A percentile compares a stretch with the other conserved stretches of the same genome.
Conservation (phyloP, 2,888 invertebrate species). For the Drosophila paranaensis region DNA sequence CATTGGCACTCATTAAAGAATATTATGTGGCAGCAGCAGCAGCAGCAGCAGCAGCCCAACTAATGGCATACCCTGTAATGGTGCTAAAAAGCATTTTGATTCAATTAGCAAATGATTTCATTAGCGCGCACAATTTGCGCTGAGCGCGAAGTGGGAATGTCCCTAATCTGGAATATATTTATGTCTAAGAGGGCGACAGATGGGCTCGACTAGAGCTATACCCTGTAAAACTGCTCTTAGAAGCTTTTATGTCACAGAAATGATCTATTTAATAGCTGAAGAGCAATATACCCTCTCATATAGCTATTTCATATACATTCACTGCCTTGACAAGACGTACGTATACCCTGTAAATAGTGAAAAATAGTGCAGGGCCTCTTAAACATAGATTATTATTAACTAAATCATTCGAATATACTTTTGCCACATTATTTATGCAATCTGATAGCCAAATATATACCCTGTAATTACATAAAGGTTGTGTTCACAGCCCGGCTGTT, state of each 20-base stretch:
- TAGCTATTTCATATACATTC: too few species aligned
- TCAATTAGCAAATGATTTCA: slow-evolving; percentile 1
- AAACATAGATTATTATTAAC: too few species aligned
- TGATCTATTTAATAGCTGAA: background rate
- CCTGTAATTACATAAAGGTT: background rate
- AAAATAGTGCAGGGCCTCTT: too few species aligned
- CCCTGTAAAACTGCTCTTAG: background rate
- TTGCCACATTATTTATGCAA: too few species aligned
- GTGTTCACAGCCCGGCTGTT: background rate
- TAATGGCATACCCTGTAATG: slow-evolving; percentile 27
- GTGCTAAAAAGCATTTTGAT: slow-evolving; percentile 13
- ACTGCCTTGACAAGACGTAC: background rate
- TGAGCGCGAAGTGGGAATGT: background rate
- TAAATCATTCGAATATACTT: background rate
- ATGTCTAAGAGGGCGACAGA: background rate
- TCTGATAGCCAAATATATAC: background rate
- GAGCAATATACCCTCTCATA: background rate
- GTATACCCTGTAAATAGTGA: background rate
- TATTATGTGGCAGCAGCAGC: slow-evolving; percentile 15
- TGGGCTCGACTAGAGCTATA: background rate
- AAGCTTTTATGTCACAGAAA: too few species aligned
- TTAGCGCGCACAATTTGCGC: background rate
- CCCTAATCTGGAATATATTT: background rate
- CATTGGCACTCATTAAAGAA: slow-evolving; percentile 73
- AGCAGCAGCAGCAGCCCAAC: slow-evolving; percentile 10